Percentiles rank a stretch among this genome's conserved stretches.
Conservation (phyloP, 2,888 invertebrate species). For the Zygogramma bicolorata region DNA sequence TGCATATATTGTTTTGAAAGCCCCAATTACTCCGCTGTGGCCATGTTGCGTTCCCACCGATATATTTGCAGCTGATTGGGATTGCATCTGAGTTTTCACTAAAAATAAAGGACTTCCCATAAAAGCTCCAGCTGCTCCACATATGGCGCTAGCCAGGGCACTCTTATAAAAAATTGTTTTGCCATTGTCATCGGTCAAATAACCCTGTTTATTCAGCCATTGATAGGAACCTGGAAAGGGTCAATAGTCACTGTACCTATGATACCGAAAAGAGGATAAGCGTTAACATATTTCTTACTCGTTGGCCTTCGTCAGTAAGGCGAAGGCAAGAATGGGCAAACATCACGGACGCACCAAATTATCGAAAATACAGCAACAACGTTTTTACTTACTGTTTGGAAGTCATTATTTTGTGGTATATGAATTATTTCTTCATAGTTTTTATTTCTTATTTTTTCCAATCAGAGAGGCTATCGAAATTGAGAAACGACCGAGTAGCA, state of each 20-base stretch:
- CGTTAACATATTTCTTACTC: too few relatives aligned
- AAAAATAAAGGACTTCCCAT: slow-evolving; percentile 83
- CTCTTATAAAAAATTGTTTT: slow-evolving; percentile 68
- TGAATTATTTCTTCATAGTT: too few relatives aligned
- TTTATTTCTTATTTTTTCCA: too few relatives aligned
- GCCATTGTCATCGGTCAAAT: slow-evolving; percentile 71
- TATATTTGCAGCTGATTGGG: slow-evolving; percentile 78
- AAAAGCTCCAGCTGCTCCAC: slow-evolving; percentile 78
- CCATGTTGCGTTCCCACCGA: slow-evolving; percentile 89
- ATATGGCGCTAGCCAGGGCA: slow-evolving; percentile 70
- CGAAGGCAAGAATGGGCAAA: too few relatives aligned
- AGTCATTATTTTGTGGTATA: too few relatives aligned
- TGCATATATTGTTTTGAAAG: slow-evolving; percentile 68
- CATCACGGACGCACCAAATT: too few relatives aligned
- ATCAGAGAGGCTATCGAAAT: too few relatives aligned
- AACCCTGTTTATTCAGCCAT: slow-evolving; percentile 76
- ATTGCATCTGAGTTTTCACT: slow-evolving; percentile 90
- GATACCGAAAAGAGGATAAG: too few relatives aligned
- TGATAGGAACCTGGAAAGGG: slow-evolving; percentile 78
- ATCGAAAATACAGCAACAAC: too few relatives aligned
- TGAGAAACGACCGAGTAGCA: too few relatives aligned
- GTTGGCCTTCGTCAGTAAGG: too few relatives aligned
- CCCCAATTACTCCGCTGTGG: slow-evolving; percentile 73
- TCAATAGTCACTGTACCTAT: not conserved
- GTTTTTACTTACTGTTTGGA: too few relatives aligned